phyloP scores from a whole-genome alignment of 1,140 invertebrate species.

The Bactericera cockerelli region DNA sequence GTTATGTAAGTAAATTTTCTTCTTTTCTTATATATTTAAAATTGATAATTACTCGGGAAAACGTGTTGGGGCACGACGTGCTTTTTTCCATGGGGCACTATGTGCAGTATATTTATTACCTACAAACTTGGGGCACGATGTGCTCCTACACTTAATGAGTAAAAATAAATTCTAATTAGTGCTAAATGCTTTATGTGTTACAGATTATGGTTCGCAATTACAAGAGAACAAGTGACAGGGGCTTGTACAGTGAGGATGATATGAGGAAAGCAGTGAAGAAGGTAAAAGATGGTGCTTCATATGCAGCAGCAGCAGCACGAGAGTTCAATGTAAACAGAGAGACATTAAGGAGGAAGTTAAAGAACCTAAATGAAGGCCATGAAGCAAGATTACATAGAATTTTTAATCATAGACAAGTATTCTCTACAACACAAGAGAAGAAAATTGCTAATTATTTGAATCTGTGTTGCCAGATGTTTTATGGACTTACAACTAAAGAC shows the following conservation, averaged over 20 bases:
- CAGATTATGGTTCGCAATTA: not conserved
- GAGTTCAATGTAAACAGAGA: not conserved
- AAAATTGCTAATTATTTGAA: not conserved
- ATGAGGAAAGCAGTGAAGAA: not conserved
- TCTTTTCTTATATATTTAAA: not conserved
- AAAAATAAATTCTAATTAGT: not conserved
- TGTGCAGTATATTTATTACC: not conserved
- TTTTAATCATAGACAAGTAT: not conserved
- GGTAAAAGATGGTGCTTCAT: not conserved
- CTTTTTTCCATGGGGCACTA: not conserved
- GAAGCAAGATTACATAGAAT: not conserved
- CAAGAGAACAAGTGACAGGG: not conserved
- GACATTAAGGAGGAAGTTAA: not conserved
- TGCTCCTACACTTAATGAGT: not conserved
- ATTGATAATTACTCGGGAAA: not conserved
- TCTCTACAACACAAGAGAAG: not conserved
- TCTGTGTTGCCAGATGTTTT: conserved; percentile 22
- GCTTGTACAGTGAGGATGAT: not conserved
- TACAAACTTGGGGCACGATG: not conserved
- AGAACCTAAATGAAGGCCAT: not conserved
- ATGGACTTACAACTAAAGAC: conserved; percentile 26
- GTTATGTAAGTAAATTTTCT: not conserved
- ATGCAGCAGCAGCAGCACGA: not conserved
- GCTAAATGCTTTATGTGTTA: not conserved
- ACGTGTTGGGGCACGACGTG: not conserved